Base-by-base conservation (phyloP, 2,888 invertebrate genomes). In the Calephelis perditalis region DNA sequence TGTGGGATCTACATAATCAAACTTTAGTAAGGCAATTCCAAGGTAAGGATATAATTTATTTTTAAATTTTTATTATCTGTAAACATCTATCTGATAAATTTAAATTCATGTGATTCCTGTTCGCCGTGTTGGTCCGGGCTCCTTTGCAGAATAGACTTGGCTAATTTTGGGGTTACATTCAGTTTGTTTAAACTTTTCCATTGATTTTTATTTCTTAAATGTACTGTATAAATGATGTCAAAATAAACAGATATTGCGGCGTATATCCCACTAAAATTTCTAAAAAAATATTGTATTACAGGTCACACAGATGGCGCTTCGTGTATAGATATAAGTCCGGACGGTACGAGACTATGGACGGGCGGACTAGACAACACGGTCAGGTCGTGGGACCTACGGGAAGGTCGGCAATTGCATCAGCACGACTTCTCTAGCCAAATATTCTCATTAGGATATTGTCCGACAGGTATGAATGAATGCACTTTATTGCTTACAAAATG, bases 311-410 rank as follows among this genome's bases (percentile, higher is more conserved):
- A 99, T 86, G 99, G 99, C 68, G 99, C 99, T 60, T 98, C 97
- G 63, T 99, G 98, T 85, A 98, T 99, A 77, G 99, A 99, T 88
- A 97, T 99, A 64, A 97, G 97, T 63, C 94, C 96, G 35, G 98
- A 99, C 82, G 98, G 98, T 62, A 94, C 95, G 43, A 95, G 96
- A 71, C 87, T 96, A 68, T 95, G 95, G 95, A 99, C 98, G 11
- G 98, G 98, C 64, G 98, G 99, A 1, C 91, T 99, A 62, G 99
- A 99, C 89, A 98, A 97, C 86, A 98, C 98, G 1, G 99, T 99
- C 59, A 92, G 99, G 64, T 97, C 97, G 47, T 99, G 99, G 99
- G 99, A 99, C 88, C 91, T 98, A 62, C 91, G 98, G 70, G 98
- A 98, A 86, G 98, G 98, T 47, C 92, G 97, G 56, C 98, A 98